phyloP scores from a whole-genome alignment of 2,113 vertebrate species.

The Apteryx owenii region DNA sequence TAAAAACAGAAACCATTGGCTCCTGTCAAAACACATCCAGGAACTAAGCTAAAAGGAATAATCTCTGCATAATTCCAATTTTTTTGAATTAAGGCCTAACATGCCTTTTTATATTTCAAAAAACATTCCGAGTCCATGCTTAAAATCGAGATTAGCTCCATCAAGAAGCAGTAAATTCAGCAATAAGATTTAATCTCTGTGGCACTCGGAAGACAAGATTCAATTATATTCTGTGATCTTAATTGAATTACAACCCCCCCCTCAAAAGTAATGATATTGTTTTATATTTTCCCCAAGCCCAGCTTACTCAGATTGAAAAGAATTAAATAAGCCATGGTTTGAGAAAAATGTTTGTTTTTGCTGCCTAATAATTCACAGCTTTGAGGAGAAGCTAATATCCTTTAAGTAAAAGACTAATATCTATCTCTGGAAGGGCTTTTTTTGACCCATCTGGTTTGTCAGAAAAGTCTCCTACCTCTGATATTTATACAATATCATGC shows the following conservation, averaged over 20 bases:
- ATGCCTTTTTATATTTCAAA: conserved; percentile 53
- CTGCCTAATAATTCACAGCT: conserved; percentile 73
- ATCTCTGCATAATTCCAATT: conserved; percentile 46
- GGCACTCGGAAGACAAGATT: conserved; percentile 72
- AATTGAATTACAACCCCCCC: conserved; percentile 66
- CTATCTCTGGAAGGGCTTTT: conserved; percentile 68
- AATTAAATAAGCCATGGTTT: conserved; percentile 64
- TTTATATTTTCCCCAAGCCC: conserved; percentile 64
- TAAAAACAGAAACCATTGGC: conserved; percentile 41
- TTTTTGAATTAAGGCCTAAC: conserved; percentile 56
- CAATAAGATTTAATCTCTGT: conserved; percentile 73
- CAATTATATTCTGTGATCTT: conserved; percentile 72
- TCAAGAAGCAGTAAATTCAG: conserved; percentile 65
- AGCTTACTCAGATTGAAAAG: conserved; percentile 53
- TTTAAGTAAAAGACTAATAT: conserved; percentile 80
- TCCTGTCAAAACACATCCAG: conserved; percentile 40
- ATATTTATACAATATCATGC: conserved; percentile 98
- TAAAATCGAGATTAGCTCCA: conserved; percentile 65
- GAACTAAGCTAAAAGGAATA: conserved; percentile 58
- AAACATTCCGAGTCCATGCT: conserved; percentile 26
- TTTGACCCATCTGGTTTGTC: conserved; percentile 86
- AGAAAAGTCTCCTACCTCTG: conserved; percentile 88
- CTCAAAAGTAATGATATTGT: conserved; percentile 72
- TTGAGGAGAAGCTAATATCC: conserved; percentile 76
- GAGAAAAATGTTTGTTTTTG: conserved; percentile 78